Evolutionary conservation across 2,797 vertebrate genomes (phyloP).

Genomic region (Gallinago stenura): DNA sequence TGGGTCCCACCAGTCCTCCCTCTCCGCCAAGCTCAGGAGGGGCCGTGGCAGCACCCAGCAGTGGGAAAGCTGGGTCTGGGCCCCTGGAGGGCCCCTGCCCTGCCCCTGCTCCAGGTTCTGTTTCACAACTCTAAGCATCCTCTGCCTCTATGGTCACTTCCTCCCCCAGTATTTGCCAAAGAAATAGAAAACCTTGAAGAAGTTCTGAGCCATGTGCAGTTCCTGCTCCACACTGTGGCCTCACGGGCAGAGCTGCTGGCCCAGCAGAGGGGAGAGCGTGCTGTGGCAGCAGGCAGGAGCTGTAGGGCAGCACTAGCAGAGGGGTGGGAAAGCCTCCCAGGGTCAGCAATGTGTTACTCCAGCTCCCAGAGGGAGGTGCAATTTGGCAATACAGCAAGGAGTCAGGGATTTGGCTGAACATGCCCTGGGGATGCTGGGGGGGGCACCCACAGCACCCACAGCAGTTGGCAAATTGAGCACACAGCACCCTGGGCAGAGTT

Average conservation of each 20-base stretch:
- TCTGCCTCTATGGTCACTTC: neutral
- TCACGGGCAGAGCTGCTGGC: neutral
- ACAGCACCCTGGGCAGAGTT: neutral
- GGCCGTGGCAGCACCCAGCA: neutral
- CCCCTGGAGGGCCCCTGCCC: neutral
- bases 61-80: neutral
- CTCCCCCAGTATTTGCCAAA: neutral
- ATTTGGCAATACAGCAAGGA: neutral
- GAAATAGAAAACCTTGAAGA: neutral
- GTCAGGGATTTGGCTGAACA: neutral
- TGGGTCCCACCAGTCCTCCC: neutral
- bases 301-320: neutral
- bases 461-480: neutral
- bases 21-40: neutral
- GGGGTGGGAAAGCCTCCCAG: neutral
- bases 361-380: neutral
- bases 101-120: neutral
- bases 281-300: neutral
- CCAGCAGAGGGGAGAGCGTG: neutral
- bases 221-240: neutral
- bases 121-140: neutral
- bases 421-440: neutral
- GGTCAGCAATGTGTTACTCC: neutral
- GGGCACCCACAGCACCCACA: neutral
- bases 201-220: neutral